phyloP scores from a whole-genome alignment of 2,797 vertebrate species.

The Pteropus rufus region DNA sequence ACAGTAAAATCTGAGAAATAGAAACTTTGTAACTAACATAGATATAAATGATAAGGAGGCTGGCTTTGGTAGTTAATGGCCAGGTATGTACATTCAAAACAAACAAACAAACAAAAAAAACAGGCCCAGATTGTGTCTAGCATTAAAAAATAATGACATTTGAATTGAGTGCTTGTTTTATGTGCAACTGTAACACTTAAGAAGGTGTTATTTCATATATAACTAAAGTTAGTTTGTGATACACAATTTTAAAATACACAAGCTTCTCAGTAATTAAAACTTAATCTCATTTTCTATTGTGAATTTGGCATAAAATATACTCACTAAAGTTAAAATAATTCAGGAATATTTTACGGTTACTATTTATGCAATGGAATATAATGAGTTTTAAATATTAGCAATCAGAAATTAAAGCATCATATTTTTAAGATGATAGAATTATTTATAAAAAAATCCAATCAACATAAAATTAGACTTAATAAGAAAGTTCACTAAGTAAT shows the following conservation, averaged over 20 bases:
- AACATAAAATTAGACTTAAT: not conserved
- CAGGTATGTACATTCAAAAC: not conserved
- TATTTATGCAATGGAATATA: not conserved
- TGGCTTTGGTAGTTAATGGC: not conserved
- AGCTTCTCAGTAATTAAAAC: not conserved
- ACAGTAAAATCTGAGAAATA: not conserved
- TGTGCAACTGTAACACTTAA: not conserved
- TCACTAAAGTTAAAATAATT: constrained; percentile 2
- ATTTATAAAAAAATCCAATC: not conserved
- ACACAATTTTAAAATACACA: not conserved
- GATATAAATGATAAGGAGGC: not conserved
- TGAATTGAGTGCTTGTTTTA: not conserved
- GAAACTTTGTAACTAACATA: not conserved
- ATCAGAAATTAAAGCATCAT: not conserved
- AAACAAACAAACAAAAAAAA: not conserved
- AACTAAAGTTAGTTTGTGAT: not conserved
- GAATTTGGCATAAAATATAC: not conserved
- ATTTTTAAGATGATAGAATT: not conserved
- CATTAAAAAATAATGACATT: not conserved
- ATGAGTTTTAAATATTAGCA: not conserved
- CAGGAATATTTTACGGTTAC: not conserved
- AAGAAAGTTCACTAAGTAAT: not conserved
- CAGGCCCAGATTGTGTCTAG: not conserved
- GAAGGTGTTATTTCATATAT: not conserved
- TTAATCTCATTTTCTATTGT: not conserved